Conservation (phyloP, 2,113 vertebrate species). For the Lates calcarifer region DNA sequence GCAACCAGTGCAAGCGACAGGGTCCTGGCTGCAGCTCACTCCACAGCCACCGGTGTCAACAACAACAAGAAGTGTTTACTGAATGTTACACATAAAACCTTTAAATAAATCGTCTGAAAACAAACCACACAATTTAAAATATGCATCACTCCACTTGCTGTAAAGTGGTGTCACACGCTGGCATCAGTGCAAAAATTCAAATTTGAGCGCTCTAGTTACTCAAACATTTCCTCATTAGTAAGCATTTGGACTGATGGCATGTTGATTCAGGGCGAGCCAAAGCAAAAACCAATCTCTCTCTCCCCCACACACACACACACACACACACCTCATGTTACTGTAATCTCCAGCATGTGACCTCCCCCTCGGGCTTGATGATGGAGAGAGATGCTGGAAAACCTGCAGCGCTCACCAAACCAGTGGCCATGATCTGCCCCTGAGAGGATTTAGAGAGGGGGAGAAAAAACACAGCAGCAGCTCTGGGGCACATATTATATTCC, state of each 20-base stretch:
- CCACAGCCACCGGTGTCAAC: no score
- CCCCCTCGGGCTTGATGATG: slow-evolving; percentile 38
- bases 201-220: not conserved
- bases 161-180: not conserved
- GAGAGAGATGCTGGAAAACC: slow-evolving; percentile 66
- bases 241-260: slow-evolving; percentile 58
- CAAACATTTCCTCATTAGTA: slow-evolving; percentile 61
- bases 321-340: slow-evolving; percentile 73
- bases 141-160: no score
- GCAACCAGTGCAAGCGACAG: no score
- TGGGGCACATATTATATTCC: slow-evolving; percentile 73
- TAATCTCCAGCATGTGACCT: slow-evolving; percentile 81
- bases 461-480: slow-evolving; percentile 70
- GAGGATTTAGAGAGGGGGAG: slow-evolving; percentile 70
- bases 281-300: slow-evolving; percentile 74
- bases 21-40: no score
- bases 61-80: no score
- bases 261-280: slow-evolving; percentile 57
- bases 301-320: no score
- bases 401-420: slow-evolving; percentile 64
- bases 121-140: no score
- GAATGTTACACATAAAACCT: no score
- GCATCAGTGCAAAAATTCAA: not conserved
- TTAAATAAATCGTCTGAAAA: not conserved
- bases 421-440: slow-evolving; percentile 56